Evolutionary conservation across 1,140 invertebrate species (phyloP).

Genomic region (Antheraea pernyi): DNA sequence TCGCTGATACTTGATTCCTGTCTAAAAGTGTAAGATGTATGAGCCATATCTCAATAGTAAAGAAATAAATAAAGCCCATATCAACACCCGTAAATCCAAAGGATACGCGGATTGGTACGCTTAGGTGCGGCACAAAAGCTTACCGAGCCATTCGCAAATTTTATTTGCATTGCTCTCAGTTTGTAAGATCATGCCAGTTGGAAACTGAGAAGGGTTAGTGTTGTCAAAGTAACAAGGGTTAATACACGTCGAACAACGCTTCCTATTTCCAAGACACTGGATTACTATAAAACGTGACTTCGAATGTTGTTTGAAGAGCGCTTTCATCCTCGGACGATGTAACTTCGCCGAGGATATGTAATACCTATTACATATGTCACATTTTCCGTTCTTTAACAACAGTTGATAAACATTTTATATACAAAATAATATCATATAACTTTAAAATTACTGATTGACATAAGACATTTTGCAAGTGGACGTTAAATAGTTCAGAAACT

Average conservation of each 20-base stretch:
- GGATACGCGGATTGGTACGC: slow-evolving; percentile 18
- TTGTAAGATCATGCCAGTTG: slow-evolving; percentile 42
- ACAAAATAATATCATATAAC: too few species aligned
- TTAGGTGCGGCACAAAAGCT: slow-evolving; percentile 21
- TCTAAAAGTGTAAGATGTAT: background rate
- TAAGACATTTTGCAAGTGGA: too few species aligned
- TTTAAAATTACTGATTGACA: too few species aligned
- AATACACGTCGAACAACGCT: slow-evolving; percentile 40
- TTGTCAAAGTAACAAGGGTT: slow-evolving; percentile 59
- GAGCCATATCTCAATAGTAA: background rate
- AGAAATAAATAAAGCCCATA: slow-evolving; percentile 7
- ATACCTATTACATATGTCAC: too few species aligned
- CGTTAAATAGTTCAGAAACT: too few species aligned
- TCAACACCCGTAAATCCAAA: slow-evolving; percentile 14
- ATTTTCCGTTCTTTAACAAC: too few species aligned
- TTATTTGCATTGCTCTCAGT: slow-evolving; percentile 44
- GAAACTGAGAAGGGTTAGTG: slow-evolving; percentile 54
- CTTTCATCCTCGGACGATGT: slow-evolving; percentile 23
- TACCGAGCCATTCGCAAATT: slow-evolving; percentile 24
- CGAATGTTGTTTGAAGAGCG: slow-evolving; percentile 34
- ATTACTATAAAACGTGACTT: slow-evolving; percentile 49
- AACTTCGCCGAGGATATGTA: slow-evolving; percentile 21
- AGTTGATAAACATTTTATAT: too few species aligned
- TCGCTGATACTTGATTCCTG: background rate
- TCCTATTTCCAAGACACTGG: slow-evolving; percentile 50